Evolutionary conservation across 2,797 vertebrate species (phyloP).

Genomic region (Ambastaia sidthimunki): DNA sequence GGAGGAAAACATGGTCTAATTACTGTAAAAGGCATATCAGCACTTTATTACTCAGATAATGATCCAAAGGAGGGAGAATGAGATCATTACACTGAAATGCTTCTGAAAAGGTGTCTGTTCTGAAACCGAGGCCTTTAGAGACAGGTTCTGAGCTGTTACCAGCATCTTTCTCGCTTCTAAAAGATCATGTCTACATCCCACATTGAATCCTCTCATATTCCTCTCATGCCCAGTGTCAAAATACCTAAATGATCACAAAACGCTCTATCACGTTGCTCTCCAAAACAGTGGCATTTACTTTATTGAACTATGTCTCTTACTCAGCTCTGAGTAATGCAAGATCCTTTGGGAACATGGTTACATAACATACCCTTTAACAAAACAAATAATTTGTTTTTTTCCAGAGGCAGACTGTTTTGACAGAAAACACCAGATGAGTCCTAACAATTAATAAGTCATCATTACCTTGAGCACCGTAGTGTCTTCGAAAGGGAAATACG

Average conservation of each 20-base stretch:
- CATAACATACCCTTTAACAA: slow-evolving; percentile 71
- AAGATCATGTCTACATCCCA: slow-evolving; percentile 36
- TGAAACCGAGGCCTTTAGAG: slow-evolving; percentile 51
- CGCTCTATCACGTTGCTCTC: slow-evolving; percentile 18
- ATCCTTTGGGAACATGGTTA: slow-evolving; percentile 67
- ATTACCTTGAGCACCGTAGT: slow-evolving; percentile 62
- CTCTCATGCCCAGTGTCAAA: slow-evolving; percentile 62
- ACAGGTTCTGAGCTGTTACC: slow-evolving; percentile 37
- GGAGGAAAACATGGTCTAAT: slow-evolving; percentile 52
- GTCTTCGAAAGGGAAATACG: slow-evolving; percentile 54
- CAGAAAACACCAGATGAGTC: slow-evolving; percentile 46
- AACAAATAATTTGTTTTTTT: slow-evolving; percentile 69
- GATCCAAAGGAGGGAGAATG: slow-evolving; percentile 53
- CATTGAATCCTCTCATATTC: slow-evolving; percentile 62
- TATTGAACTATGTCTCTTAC: slow-evolving; percentile 63
- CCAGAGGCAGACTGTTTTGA: slow-evolving; percentile 63
- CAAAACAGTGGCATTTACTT: slow-evolving; percentile 52
- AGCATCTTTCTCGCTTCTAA: neutral
- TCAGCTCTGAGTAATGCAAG: slow-evolving; percentile 75
- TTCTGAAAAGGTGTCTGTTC: slow-evolving; percentile 41
- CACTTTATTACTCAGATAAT: slow-evolving; percentile 59
- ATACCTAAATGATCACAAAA: slow-evolving; percentile 67
- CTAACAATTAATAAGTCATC: slow-evolving; percentile 59
- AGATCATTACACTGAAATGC: slow-evolving; percentile 59
- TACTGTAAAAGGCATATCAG: slow-evolving; percentile 56